Conservation (phyloP, 1,140 invertebrate genomes). For the Platyscapa corneri region DNA sequence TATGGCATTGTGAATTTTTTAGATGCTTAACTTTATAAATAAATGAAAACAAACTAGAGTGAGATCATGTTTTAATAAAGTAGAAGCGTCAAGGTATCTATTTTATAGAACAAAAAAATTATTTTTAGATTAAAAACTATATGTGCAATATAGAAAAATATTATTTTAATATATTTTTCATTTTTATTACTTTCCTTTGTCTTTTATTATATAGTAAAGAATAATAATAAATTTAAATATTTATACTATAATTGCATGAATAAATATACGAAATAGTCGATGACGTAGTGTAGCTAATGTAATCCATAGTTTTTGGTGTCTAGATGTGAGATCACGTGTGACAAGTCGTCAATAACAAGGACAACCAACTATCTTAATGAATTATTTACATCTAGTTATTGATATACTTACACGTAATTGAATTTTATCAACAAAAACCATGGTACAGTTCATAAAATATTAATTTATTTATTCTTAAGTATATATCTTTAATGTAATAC, state of each 20-base stretch:
- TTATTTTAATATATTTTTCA: background rate
- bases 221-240: background rate
- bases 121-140: background rate
- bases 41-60: background rate
- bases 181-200: background rate
- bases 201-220: background rate
- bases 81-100: background rate
- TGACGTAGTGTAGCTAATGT: background rate
- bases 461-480: too few species aligned
- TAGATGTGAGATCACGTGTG: background rate
- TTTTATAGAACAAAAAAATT: constrained; percentile 1
- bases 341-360: background rate
- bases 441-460: background rate
- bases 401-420: background rate
- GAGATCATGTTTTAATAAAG: constrained; percentile 4
- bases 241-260: background rate
- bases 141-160: background rate
- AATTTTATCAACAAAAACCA: background rate
- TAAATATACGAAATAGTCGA: background rate
- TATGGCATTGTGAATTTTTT: background rate
- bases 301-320: background rate
- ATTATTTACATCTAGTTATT: background rate
- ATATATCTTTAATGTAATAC: too few species aligned
- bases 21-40: background rate
- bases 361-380: background rate